Evolutionary conservation across 2,113 vertebrate species (phyloP).

Genomic region (Tychaedon coryphoeus): DNA sequence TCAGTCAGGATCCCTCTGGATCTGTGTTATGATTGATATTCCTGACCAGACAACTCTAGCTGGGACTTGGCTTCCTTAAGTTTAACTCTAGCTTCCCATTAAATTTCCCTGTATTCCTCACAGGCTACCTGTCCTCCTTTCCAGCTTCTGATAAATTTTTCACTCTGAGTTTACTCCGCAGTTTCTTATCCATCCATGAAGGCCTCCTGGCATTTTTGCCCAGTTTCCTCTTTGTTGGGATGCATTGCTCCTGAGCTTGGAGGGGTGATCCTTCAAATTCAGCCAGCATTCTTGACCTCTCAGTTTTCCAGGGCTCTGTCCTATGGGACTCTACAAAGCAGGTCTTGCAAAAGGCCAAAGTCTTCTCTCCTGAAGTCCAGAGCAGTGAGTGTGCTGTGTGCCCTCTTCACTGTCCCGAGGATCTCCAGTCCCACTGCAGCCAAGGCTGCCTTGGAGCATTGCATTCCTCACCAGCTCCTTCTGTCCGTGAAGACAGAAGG

Average conservation of each 20-base stretch:
- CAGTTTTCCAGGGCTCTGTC: neutral
- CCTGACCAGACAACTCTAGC: neutral
- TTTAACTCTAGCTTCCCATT: neutral
- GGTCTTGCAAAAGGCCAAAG: neutral
- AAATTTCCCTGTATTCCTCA: neutral
- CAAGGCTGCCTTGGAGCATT: neutral
- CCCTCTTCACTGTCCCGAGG: rapidly evolving
- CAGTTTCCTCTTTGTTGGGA: neutral
- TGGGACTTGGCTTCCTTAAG: neutral
- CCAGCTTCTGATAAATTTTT: neutral
- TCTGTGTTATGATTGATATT: neutral
- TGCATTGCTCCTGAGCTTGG: neutral
- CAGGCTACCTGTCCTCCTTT: neutral
- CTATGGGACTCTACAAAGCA: neutral
- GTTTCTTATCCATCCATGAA: neutral
- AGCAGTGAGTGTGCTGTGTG: neutral
- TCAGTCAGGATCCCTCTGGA: neutral
- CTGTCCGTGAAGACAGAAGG: neutral
- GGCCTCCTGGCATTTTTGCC: neutral
- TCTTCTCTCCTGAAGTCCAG: neutral
- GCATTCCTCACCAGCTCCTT: neutral
- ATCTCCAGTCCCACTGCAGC: neutral
- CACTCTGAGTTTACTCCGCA: neutral
- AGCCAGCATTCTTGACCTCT: neutral
- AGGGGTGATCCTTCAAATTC: neutral